Evolutionary conservation across 2,113 vertebrate species (phyloP), one percentile per base, ranked within the genome.

Genomic region (Entelurus aequoreus): DNA sequence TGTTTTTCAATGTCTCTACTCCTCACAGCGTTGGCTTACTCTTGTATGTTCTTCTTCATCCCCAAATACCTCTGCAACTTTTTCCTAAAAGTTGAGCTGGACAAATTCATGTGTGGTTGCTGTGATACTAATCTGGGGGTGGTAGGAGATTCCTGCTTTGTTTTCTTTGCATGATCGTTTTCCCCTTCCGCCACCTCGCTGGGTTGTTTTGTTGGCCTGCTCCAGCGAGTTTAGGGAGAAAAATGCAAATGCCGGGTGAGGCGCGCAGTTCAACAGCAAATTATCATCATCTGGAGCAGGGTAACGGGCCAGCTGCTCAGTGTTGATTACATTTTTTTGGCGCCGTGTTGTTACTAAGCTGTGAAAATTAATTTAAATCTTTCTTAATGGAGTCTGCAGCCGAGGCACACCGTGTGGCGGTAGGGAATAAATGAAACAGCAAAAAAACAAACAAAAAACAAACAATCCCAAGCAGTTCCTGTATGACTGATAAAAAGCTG

Each of bases 31-130:
- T 87, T 98, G 70, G 97, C 96, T 0, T 99, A 98, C 69, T 93
- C 97, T 2, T 99, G 97, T 66, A 98, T 98, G 97, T 99, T 95
- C 74, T 94, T 96, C 73, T 99, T 99, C 86, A 98, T 99, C 76
- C 96, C 97, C 5, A 99, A 99, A 84, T 99, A 99, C 78, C 88
- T 99, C 56, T 98, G 96, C 88, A 98, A 99, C 85, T 99, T 99
- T 83, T 99, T 98, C 83, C 83, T 99, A 71, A 99, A 99, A 93
- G 97, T 96, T 99, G 85, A 91, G 89, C 9, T 35, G 4, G 28
- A 15, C 11, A 19, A 35, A 16, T 50, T 50, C 6, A 6, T 6
- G 7, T 21, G 7, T 7, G 14, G 13, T 14, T 10, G 46, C 48
- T 7, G 14, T n/a, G 14, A 54, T n/a, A 8, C 35, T 12, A 5